Base-by-base conservation (phyloP, 1,140 invertebrate species). In the Leptopilina boulardi region DNA sequence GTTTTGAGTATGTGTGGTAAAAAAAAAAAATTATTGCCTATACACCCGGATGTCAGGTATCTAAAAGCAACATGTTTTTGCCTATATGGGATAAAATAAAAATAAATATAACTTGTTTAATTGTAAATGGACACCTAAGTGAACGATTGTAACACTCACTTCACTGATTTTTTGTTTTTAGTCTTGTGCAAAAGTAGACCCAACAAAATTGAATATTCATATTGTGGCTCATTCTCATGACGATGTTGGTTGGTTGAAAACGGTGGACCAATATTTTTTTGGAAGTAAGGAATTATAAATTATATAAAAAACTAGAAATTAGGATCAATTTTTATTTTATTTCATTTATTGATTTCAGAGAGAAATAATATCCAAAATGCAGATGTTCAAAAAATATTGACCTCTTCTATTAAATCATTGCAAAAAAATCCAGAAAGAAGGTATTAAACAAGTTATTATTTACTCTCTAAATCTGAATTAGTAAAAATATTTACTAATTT, bases 221-320 rank as follows among this genome's bases (percentile, higher is more conserved):
- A 87, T 98, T 8, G 93, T 97, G 0, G 90, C 96, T 0, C 95
- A 95, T 82, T 94, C 94, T 1, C 97, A 98, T 84, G 96, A 97
- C 86, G 97, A 98, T 89, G 96, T 97, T 0, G 97, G 97, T 13
- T 98, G 97, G 97, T 87, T 98, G 3, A 97, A 97, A 88, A 98
- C 97, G 0, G 95, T 97, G 0, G 96, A 98, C 88, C 95, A 98
- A 86, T 98, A 98, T 89, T 98, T 95, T 82, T 96, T 94, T 88
- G 95, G 95, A 82, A 92, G 93, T 92, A 82, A 92, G 91, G 30
- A 34, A 13, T 19, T 21, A 3, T 41, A 13, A 72, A 44, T 44
- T 0, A 15, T 18, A 18, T 51, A 70, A n/a, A 70, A 11, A 1
- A 34, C 30, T 26, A 18, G 1, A 66, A n/a, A n/a, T n/a, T n/a